Evolutionary conservation across 1,140 invertebrate genomes (phyloP).

Genomic region (Hermetia illucens): DNA sequence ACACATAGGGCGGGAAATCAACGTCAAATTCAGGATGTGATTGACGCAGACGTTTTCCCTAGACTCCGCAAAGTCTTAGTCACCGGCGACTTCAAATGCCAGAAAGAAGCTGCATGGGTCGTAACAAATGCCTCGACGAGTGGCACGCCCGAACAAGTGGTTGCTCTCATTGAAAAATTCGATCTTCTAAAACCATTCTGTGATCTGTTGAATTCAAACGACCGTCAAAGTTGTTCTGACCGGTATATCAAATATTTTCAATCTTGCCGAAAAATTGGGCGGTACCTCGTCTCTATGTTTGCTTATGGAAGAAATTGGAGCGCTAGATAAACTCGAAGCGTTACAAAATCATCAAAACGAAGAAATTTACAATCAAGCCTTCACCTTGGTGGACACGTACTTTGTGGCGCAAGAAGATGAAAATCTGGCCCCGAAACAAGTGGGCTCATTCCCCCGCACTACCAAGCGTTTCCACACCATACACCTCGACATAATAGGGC

Average conservation of each 20-base stretch:
- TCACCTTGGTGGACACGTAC: conserved; percentile 67
- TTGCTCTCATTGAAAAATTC: conserved; percentile 57
- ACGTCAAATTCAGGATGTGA: conserved; percentile 85
- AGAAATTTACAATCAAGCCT: conserved; percentile 78
- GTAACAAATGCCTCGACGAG: conserved; percentile 95
- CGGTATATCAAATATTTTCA: conserved; percentile 70
- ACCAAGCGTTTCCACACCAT: too few species aligned
- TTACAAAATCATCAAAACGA: conserved; percentile 94
- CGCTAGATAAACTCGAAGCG: conserved; percentile 83
- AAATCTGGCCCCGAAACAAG: conserved; percentile 25
- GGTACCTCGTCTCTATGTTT: conserved; percentile 62
- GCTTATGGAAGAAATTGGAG: conserved; percentile 76
- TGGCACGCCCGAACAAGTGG: conserved; percentile 73
- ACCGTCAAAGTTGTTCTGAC: conserved; percentile 79
- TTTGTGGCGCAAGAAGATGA: conserved; percentile 45
- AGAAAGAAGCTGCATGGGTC: conserved; percentile 98
- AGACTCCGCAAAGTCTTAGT: conserved; percentile 34
- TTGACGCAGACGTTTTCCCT: conserved; percentile 49
- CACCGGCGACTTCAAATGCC: conserved; percentile 87
- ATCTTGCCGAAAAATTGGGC: conserved; percentile 48
- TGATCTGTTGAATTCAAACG: conserved; percentile 63
- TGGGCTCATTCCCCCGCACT: too few species aligned
- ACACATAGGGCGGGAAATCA: conserved; percentile 96
- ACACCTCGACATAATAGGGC: too few species aligned
- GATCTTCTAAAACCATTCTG: conserved; percentile 83